Percentiles rank a stretch among this genome's conserved stretches.
Evolutionary conservation across 2,797 vertebrate genomes (phyloP).

Genomic region (Linurgus olivaceus): DNA sequence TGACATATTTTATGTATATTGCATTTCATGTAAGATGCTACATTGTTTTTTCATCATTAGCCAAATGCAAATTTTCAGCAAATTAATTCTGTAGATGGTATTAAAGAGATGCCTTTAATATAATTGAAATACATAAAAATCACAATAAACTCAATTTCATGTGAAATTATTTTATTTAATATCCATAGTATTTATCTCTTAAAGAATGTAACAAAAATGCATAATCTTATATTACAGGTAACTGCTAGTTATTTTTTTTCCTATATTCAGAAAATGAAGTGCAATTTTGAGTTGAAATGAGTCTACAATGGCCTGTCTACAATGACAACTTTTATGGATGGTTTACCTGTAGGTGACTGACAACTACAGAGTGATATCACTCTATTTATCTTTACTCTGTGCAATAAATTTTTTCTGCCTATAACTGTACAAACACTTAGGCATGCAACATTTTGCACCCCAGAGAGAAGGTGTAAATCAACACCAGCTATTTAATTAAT

Average conservation of each 20-base stretch:
- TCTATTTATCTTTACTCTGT: neutral
- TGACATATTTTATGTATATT: neutral
- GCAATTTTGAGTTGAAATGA: neutral
- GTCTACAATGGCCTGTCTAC: neutral
- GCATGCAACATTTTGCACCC: neutral
- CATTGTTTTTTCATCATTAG: neutral
- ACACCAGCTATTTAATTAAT: neutral
- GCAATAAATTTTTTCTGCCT: neutral
- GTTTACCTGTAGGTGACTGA: neutral
- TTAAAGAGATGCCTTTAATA: neutral
- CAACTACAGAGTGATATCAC: neutral
- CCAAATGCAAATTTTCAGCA: neutral
- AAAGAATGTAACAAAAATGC: neutral
- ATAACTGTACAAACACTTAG: neutral
- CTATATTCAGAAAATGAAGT: neutral
- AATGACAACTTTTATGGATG: neutral
- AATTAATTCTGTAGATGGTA: neutral
- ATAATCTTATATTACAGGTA: neutral
- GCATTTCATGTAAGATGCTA: neutral
- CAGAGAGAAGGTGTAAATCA: neutral
- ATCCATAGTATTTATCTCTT: neutral
- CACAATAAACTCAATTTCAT: neutral
- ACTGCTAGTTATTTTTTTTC: neutral
- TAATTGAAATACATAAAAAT: neutral
- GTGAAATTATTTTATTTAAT: neutral